Evolutionary conservation across 2,888 invertebrate genomes (phyloP), one percentile per base, ranked within the genome.

Genomic region (Zygogramma bicolorata): DNA sequence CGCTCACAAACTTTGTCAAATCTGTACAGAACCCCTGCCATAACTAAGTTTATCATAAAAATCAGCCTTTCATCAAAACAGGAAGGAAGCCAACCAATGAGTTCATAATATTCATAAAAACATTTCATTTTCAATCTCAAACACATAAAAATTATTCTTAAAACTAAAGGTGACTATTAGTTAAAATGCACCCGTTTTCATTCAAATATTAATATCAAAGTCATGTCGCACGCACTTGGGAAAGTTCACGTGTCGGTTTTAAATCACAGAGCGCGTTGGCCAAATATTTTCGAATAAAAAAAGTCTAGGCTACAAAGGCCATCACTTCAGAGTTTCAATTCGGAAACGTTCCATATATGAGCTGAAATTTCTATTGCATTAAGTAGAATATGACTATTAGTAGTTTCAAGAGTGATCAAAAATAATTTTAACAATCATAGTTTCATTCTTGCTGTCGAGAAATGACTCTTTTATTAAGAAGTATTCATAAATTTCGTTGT

Each of bases 121-220:
- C 38, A 46, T 49, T 49, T 65, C 57, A 65, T 58, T 4, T 6
- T 65, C 27, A 38, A 65, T 71, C 70, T 70, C 70, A 76, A 77
- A 71, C 53, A 73, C 67, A 71, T 77, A 73, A 75, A 71, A 77
- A 76, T 71, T 42, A 70, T 74, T 63, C 75, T 71, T 74, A 82
- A 81, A 81, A 81, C 76, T 81, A 82, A 80, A 81, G 83, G 82
- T 84, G 84, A 84, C 84, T 84, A 84, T 77, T 75, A 75, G 75
- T 80, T 79, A 83, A 81, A 84, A 83, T 83, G 81, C 84, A 86
- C 85, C 85, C 85, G 86, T 85, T 86, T 84, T 82, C 78, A 73
- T 77, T 76, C 75, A 78, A 74, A 49, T 74, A 63, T 71, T 69
- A 53, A 53, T 25, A 53, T 65, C 70, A 59, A 68, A 70, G 62